A percentile compares a stretch with the other conserved stretches of the same genome.
Conservation (phyloP, 2,113 vertebrate genomes). For the Mus spicilegus region DNA sequence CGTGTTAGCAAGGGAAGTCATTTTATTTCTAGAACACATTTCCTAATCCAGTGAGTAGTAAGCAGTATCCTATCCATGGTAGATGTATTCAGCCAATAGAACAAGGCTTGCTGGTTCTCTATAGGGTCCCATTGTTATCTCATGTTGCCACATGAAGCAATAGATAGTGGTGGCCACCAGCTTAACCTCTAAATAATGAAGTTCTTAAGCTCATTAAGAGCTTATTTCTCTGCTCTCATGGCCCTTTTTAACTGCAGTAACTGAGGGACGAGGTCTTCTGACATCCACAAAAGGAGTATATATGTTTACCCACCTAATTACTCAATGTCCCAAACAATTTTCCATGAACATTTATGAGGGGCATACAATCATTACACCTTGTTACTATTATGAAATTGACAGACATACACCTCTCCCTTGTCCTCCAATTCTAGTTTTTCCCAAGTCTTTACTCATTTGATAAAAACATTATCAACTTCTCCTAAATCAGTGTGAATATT, state of each 20-base stretch:
- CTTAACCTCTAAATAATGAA: background rate
- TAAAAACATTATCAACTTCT: background rate
- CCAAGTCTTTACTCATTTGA: background rate
- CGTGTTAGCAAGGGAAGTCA: background rate
- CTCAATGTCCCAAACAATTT: background rate
- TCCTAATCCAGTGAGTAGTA: background rate
- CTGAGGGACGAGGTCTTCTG: background rate
- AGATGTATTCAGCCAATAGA: background rate
- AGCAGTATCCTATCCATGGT: background rate
- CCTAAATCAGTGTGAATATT: background rate
- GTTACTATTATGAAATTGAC: background rate
- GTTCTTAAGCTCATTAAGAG: background rate
- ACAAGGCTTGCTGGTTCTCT: background rate
- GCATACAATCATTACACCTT: background rate
- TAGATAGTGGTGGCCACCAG: background rate
- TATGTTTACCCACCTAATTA: background rate
- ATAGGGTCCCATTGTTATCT: background rate
- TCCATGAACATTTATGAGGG: background rate
- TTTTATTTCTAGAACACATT: background rate
- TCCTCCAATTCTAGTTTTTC: background rate
- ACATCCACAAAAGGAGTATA: background rate
- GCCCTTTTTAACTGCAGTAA: background rate
- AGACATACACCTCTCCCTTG: background rate
- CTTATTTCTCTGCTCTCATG: background rate
- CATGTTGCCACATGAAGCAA: background rate